Evolutionary conservation across 2,888 invertebrate genomes (phyloP), one percentile per base, ranked within the genome.

Genomic region (Pachycephus smyrnensis): DNA sequence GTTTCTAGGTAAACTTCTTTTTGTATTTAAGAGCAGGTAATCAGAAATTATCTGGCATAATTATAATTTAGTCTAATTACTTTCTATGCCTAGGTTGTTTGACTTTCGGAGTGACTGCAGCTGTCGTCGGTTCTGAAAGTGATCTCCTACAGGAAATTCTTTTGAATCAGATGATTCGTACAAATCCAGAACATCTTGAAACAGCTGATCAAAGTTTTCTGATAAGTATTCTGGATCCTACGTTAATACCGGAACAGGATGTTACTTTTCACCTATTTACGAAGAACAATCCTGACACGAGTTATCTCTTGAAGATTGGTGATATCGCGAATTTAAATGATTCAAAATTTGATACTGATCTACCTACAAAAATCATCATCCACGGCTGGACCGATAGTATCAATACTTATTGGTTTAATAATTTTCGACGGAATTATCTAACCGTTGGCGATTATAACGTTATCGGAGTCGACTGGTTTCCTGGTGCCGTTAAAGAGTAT

Each of bases 401-500:
- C 30, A 86, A 86, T 55, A 86, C 88, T 30, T 81, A 80, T 12
- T 90, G 90, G 90, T 77, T 89, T 11, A 84, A 83, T n/a, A 82
- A 86, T 2, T 84, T 92, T 78, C 89, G 90, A 11, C 85, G 87
- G 68, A 92, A 92, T 78, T 93, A 92, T 80, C 84, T 93, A 32
- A 84, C 81, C 12, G 86, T 81, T n/a, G 91, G 86, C 1, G 88
- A 92, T 80, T 91, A 89, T 79, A 94, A 93, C 82, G 89, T 94
- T 4, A 90, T 94, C 36, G 90, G 91, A 12, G 91, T 93, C 1
- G 93, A 94, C 85, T 94, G 94, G 94, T 90, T 88, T 69, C 81
- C 84, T 1, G 87, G 82, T 15, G 87, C 90, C 6, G 78, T 71
- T 0, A 87, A 85, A 73, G 88, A 88, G 32, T 90, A 90, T 80